A percentile compares a stretch with the other conserved stretches of the same genome.
phyloP scores from a whole-genome alignment of 1,140 invertebrate genomes.

The Yoshiicerus persimilis region DNA sequence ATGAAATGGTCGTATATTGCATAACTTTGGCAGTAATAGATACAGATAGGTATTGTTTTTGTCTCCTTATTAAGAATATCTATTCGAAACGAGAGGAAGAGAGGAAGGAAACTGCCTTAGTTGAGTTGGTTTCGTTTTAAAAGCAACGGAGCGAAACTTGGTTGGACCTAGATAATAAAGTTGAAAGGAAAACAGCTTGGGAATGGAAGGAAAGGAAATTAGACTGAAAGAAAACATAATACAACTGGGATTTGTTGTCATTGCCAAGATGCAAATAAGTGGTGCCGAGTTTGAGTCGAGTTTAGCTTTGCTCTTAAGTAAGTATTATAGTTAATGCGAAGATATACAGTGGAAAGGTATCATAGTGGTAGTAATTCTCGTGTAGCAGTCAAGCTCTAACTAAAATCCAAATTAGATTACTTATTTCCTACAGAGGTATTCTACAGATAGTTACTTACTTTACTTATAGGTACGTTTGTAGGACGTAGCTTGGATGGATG shows the following conservation, averaged over 20 bases:
- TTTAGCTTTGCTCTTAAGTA: neutral
- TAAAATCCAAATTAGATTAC: neutral
- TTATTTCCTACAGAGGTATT: no score
- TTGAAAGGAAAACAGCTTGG: constrained; percentile 9
- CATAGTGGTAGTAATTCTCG: neutral
- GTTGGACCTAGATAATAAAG: neutral
- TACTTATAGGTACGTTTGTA: neutral
- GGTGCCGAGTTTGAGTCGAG: neutral
- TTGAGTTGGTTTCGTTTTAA: neutral
- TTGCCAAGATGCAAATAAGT: constrained; percentile 16
- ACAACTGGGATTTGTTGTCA: constrained; percentile 5
- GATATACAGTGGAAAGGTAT: neutral
- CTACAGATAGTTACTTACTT: no score
- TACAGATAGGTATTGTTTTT: neutral
- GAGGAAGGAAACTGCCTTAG: neutral
- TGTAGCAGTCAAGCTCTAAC: neutral
- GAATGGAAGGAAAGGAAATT: neutral
- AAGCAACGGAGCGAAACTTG: neutral
- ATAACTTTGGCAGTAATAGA: neutral
- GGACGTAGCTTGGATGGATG: neutral
- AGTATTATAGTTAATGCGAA: neutral
- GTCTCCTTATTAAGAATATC: neutral
- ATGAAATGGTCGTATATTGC: neutral
- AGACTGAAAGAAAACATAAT: neutral
- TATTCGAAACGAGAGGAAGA: neutral